Conservation (phyloP, 2,113 vertebrate species). For the Mirounga angustirostris region DNA sequence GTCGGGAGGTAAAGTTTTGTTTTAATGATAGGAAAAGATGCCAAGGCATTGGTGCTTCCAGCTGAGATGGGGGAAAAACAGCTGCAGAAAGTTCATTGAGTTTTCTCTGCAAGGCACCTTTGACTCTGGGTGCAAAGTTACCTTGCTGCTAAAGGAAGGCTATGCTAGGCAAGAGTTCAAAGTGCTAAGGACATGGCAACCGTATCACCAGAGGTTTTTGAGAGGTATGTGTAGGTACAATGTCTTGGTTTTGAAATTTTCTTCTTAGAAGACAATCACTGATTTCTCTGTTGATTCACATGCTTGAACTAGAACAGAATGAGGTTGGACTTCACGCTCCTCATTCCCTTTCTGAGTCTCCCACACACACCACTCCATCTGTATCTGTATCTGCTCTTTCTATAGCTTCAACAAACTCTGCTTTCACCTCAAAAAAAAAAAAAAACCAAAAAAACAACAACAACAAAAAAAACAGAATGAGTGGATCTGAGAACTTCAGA, state of each 20-base stretch:
- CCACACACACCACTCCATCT: not conserved
- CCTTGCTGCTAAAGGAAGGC: not conserved
- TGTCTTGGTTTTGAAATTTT: conserved; percentile 50
- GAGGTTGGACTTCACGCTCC: not conserved
- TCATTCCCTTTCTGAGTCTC: not conserved
- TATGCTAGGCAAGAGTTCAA: not conserved
- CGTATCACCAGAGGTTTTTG: not conserved
- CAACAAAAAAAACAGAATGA: not conserved
- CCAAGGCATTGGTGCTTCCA: not conserved
- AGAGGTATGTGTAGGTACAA: not conserved
- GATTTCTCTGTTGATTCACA: not conserved
- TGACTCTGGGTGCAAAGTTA: not conserved
- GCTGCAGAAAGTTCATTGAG: not conserved
- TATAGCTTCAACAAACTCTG: not conserved
- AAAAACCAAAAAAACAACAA: not conserved
- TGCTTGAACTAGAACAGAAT: not conserved
- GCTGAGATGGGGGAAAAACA: not conserved
- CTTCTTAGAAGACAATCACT: not conserved
- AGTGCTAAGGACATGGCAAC: not conserved
- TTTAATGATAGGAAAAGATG: not conserved
- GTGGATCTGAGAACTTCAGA: not conserved
- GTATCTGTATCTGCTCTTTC: not conserved
- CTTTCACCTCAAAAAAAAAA: not conserved
- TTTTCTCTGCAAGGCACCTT: not conserved
- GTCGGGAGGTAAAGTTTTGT: not conserved